phyloP scores from a whole-genome alignment of 1,140 invertebrate species.

The Magallana gigas region DNA sequence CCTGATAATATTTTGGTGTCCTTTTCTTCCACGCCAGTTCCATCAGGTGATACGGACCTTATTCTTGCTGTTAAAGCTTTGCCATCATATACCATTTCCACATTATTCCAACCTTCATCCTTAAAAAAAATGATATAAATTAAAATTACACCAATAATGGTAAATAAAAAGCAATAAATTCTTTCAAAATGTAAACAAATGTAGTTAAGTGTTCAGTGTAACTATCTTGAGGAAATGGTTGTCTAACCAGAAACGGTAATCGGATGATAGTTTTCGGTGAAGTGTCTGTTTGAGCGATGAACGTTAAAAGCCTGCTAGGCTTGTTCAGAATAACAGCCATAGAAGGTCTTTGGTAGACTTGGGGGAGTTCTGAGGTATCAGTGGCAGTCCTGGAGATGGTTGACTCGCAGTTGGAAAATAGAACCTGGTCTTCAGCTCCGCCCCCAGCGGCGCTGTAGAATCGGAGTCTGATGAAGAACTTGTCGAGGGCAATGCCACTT shows the following conservation, averaged over 20 bases:
- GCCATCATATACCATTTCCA: not conserved
- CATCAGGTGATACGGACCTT: not conserved
- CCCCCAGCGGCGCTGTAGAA: not conserved
- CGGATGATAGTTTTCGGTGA: not conserved
- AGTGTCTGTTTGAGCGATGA: not conserved
- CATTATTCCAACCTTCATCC: not conserved
- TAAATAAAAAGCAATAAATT: no score
- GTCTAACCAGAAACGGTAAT: not conserved
- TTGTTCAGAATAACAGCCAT: not conserved
- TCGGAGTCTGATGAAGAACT: not conserved
- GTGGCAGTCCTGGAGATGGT: not conserved
- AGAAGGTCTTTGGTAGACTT: not conserved
- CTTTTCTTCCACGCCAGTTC: not conserved
- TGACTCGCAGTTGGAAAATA: constrained; percentile 14
- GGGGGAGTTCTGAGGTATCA: not conserved
- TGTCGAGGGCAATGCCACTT: not conserved
- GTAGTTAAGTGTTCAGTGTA: no score
- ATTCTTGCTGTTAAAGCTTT: not conserved
- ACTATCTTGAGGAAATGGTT: no score
- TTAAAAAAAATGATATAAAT: not conserved
- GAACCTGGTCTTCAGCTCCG: not conserved
- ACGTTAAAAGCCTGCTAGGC: not conserved
- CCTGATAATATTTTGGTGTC: not conserved
- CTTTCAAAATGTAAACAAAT: no score
- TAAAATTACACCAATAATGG: not conserved